Conservation (phyloP, 2,888 invertebrate genomes). For the Andrena trimmerana region DNA sequence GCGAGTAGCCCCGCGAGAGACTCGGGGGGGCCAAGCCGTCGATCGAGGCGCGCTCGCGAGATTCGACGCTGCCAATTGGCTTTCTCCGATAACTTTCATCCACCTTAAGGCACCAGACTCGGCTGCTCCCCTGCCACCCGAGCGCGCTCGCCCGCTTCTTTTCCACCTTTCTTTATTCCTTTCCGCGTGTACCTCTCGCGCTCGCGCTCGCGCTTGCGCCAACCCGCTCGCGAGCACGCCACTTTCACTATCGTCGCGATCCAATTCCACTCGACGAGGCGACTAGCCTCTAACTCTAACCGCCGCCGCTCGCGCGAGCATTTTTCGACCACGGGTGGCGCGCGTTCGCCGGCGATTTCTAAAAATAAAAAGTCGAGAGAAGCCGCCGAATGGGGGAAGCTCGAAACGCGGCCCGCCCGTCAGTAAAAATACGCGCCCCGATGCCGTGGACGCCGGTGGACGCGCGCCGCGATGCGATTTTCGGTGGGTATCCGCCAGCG, state of each 20-base stretch:
- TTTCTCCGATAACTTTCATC: conserved; percentile 85
- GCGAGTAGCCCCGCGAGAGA: conserved; percentile 2
- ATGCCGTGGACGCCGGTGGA: not conserved
- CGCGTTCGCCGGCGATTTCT: conserved; percentile 50
- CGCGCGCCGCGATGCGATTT: conserved; percentile 15
- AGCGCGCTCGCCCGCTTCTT: conserved; percentile 66
- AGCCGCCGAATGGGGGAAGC: conserved; percentile 23
- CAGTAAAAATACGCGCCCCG: conserved; percentile 43
- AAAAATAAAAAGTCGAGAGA: conserved; percentile 51
- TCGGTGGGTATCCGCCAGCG: not conserved
- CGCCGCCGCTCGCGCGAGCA: not conserved
- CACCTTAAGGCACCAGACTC: conserved; percentile 67
- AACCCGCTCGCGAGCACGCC: conserved; percentile 42
- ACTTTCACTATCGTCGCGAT: conserved; percentile 83
- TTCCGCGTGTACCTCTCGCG: conserved; percentile 67
- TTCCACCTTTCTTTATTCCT: conserved; percentile 82
- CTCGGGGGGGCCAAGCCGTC: conserved; percentile 1
- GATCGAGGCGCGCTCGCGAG: conserved; percentile 49
- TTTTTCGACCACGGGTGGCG: conserved; percentile 39
- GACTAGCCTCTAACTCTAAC: conserved; percentile 29
- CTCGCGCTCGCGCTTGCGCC: not conserved
- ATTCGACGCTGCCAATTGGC: conserved; percentile 81
- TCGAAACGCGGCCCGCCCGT: not conserved
- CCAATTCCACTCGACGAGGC: conserved; percentile 69
- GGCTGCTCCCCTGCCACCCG: conserved; percentile 8